These are phyloP conservation scores for Dicyrtomina minuta DNA, from an alignment of 2,888 invertebrate species.

Conservation along the genomic window DNA sequence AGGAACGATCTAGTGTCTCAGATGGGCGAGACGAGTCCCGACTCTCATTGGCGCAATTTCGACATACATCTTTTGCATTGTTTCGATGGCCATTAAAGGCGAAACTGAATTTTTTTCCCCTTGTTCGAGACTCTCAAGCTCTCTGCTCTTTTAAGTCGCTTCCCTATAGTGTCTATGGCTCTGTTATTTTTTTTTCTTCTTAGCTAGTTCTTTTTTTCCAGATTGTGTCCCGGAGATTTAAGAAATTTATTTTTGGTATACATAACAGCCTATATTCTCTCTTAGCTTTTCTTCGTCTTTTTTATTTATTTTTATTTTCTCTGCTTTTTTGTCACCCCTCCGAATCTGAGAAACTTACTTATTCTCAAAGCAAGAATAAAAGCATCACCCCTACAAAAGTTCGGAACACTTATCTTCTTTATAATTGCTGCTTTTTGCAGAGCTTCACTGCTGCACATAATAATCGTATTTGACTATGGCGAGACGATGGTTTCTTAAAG, in stretches of 20 bases:
- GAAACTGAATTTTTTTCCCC: conserved; percentile 43
- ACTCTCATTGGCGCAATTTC: conserved; percentile 41
- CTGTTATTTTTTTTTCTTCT: conserved; percentile 30
- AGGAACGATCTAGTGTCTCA: conserved; percentile 18
- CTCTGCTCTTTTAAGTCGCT: conserved; percentile 30
- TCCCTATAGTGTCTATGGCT: conserved; percentile 9
- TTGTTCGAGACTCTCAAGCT: conserved; percentile 17
- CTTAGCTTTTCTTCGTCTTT: conserved; percentile 36
- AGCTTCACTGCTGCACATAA: not conserved
- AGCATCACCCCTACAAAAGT: conserved; percentile 11
- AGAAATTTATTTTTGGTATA: conserved; percentile 45
- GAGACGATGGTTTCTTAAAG: not conserved
- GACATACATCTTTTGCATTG: conserved; percentile 46
- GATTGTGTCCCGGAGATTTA: conserved; percentile 50
- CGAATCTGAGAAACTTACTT: conserved; percentile 33
- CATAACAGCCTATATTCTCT: conserved; percentile 13
- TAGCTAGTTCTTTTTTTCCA: conserved; percentile 23
- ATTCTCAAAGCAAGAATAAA: conserved; percentile 28
- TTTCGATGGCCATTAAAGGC: conserved; percentile 45
- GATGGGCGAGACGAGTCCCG: conserved; percentile 27
- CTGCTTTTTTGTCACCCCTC: conserved; percentile 42
- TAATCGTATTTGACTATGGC: conserved; percentile 4
- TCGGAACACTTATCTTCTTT: conserved; percentile 16
- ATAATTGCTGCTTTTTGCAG: conserved; percentile 13
- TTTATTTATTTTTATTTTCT: conserved; percentile 52